Percentiles rank a stretch among this genome's conserved stretches.
Conservation (phyloP, 1,140 invertebrate genomes). For the Eurosta solidaginis region DNA sequence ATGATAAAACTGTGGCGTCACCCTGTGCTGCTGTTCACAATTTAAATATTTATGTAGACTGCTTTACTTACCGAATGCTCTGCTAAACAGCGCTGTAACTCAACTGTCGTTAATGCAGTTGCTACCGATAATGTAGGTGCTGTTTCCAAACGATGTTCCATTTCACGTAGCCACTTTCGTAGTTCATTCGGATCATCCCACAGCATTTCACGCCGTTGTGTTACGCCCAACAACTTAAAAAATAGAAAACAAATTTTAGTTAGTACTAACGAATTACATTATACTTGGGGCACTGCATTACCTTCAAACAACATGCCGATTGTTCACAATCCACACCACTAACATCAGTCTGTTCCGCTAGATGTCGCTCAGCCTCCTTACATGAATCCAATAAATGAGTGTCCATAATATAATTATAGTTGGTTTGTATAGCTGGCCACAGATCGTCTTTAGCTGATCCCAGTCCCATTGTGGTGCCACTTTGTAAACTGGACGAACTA, state of each 20-base stretch:
- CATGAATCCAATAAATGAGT: constrained; percentile 88
- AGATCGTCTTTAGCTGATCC: constrained; percentile 75
- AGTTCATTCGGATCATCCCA: constrained; percentile 56
- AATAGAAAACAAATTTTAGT: background rate
- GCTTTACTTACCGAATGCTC: constrained; percentile 54
- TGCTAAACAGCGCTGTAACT: constrained; percentile 53
- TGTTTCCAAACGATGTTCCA: constrained; percentile 58
- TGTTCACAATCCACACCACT: constrained; percentile 36
- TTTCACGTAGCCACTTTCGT: constrained; percentile 65
- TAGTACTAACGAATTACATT: background rate
- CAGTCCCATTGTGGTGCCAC: constrained; percentile 59
- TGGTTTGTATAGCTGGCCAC: constrained; percentile 84
- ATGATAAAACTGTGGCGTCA: too few species aligned
- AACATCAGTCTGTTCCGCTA: constrained; percentile 44
- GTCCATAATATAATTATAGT: constrained; percentile 93
- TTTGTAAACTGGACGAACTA: constrained; percentile 60
- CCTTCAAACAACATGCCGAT: constrained; percentile 42
- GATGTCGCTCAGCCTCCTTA: constrained; percentile 63
- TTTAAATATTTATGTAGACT: background rate
- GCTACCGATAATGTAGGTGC: constrained; percentile 51
- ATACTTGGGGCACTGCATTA: background rate
- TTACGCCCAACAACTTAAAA: constrained; percentile 50
- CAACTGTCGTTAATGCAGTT: constrained; percentile 45
- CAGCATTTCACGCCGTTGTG: constrained; percentile 45
- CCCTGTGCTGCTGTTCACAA: background rate